phyloP scores from a whole-genome alignment of 1,140 invertebrate genomes.

The Anastrepha obliqua region DNA sequence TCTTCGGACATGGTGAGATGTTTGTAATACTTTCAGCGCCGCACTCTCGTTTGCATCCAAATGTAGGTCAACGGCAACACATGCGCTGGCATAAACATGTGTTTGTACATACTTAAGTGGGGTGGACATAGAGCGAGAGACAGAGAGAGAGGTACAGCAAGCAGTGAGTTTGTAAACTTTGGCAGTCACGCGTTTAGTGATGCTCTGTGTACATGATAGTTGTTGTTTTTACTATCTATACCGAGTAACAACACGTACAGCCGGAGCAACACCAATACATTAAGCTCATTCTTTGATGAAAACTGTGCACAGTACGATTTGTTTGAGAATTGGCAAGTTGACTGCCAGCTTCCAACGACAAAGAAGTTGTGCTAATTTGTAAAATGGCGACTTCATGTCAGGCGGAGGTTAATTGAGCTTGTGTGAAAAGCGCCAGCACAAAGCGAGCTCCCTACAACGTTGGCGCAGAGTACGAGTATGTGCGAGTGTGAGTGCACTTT shows the following conservation, averaged over 20 bases:
- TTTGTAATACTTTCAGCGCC: constrained; percentile 18
- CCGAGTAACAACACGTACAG: too few relatives aligned
- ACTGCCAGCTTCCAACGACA: not conserved
- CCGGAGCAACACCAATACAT: too few relatives aligned
- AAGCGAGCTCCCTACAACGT: not conserved
- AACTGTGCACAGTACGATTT: too few relatives aligned
- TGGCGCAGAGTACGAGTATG: too few relatives aligned
- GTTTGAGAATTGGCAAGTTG: not conserved
- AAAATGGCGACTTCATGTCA: not conserved
- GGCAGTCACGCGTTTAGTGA: constrained; percentile 1
- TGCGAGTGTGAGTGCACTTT: too few relatives aligned
- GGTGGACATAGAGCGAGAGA: not conserved
- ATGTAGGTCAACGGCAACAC: constrained; percentile 24
- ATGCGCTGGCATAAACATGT: not conserved
- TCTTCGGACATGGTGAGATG: constrained; percentile 13
- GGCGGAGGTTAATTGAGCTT: constrained; percentile 28
- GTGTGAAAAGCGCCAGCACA: not conserved
- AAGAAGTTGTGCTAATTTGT: constrained; percentile 28
- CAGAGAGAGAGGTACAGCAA: not conserved
- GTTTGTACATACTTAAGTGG: not conserved
- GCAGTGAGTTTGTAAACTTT: constrained; percentile 13
- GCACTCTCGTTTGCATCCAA: not conserved
- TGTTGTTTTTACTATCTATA: not conserved
- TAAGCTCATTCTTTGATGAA: too few relatives aligned
- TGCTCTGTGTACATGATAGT: not conserved